Evolutionary conservation across 2,888 invertebrate genomes (phyloP).

Genomic region (Nemapogon koenigi): DNA sequence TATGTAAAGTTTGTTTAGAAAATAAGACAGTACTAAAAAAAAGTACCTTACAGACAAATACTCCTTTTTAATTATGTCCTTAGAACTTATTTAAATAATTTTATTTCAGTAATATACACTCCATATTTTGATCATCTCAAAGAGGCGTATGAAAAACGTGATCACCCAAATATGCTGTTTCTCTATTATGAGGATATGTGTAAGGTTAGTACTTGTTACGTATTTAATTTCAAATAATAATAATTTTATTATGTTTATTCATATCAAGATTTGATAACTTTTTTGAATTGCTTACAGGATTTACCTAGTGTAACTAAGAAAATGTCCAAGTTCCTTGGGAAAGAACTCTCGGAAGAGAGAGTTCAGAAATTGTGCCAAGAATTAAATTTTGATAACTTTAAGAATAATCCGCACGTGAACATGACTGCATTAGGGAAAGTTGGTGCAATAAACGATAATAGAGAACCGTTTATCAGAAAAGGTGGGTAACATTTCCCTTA

Average conservation of each 20-base stretch:
- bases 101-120: conserved; percentile 64
- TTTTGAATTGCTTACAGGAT: too few relatives aligned
- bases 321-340: conserved; percentile 64
- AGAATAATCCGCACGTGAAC: conserved; percentile 76
- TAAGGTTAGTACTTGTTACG: conserved; percentile 28
- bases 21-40: too few relatives aligned
- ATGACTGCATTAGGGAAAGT: conserved; percentile 49
- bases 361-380: conserved; percentile 64
- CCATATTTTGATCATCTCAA: conserved; percentile 78
- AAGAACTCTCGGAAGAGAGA: conserved; percentile 53
- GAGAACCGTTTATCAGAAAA: conserved; percentile 63
- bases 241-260: too few relatives aligned
- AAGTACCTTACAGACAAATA: too few relatives aligned
- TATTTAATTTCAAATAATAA: too few relatives aligned
- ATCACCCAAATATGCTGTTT: conserved; percentile 72
- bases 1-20: too few relatives aligned
- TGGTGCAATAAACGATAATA: conserved; percentile 49
- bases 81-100: too few relatives aligned
- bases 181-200: conserved; percentile 80
- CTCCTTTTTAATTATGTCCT: too few relatives aligned
- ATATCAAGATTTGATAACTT: too few relatives aligned
- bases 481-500: too few relatives aligned
- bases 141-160: conserved; percentile 70
- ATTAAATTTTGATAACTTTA: conserved; percentile 77
- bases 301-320: conserved; percentile 46